Conservation (phyloP, 2,888 invertebrate species). For the Hydropsyche betteni region DNA sequence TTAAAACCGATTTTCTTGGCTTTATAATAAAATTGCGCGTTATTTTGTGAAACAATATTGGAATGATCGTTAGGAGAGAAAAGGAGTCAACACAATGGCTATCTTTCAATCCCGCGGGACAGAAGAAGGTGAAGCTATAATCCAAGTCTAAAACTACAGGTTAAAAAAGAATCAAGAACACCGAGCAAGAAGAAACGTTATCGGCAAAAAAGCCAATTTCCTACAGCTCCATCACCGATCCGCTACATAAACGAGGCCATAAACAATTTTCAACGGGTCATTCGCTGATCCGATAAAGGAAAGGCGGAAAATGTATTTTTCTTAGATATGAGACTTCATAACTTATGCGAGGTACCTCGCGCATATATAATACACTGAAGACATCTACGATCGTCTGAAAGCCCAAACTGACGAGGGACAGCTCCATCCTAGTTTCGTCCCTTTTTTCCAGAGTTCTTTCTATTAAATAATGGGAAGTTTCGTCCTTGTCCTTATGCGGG, state of each 20-base stretch:
- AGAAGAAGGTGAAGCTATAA: background rate
- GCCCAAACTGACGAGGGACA: too few species aligned
- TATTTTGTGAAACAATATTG: too few species aligned
- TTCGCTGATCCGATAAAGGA: constrained; percentile 24
- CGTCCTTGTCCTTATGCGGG: too few species aligned
- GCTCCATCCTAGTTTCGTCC: too few species aligned
- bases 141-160: background rate
- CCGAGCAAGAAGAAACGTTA: constrained; percentile 5
- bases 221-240: constrained; percentile 16
- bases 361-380: constrained; percentile 2
- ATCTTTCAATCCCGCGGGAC: background rate
- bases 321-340: too few species aligned
- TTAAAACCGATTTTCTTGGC: background rate
- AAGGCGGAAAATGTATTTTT: background rate
- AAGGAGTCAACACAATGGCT: background rate
- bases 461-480: too few species aligned
- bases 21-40: too few species aligned
- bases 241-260: constrained; percentile 16
- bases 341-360: background rate
- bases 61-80: background rate
- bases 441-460: too few species aligned
- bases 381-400: background rate
- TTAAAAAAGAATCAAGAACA: background rate
- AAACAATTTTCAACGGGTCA: constrained; percentile 27
- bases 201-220: constrained; percentile 6